Evolutionary conservation across 2,113 vertebrate species (phyloP).

Genomic region (Peucedramus taeniatus): DNA sequence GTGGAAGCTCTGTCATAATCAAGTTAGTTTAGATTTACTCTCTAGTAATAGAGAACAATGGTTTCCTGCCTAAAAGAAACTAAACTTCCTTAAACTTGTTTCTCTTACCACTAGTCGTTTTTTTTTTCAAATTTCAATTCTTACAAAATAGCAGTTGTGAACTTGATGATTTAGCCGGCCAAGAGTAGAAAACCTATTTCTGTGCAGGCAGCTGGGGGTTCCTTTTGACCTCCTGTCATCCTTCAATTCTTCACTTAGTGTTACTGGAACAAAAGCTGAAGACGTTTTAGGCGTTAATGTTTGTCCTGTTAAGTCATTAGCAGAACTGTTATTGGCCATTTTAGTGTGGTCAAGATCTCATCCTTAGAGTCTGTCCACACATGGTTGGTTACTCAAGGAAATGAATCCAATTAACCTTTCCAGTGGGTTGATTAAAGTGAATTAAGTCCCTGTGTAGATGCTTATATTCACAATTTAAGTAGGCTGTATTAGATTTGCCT

Average conservation of each 20-base stretch:
- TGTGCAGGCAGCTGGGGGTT: neutral
- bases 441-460: neutral
- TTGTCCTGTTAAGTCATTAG: neutral
- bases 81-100: neutral
- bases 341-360: neutral
- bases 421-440: neutral
- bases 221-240: neutral
- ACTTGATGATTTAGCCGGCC: neutral
- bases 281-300: neutral
- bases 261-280: neutral
- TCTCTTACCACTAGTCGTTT: neutral
- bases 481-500: neutral
- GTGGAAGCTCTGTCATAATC: neutral
- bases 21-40: neutral
- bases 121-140: neutral
- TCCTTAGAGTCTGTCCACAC: neutral
- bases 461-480: neutral
- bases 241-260: neutral
- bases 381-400: constrained; percentile 3
- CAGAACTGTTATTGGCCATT: neutral
- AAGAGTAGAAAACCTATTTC: neutral
- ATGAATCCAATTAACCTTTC: constrained; percentile 29
- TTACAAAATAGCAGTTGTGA: neutral
- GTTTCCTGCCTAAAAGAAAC: neutral
- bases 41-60: neutral